phyloP scores from a whole-genome alignment of 2,113 vertebrate genomes.

The Boulengeromyrus knoepffleri region DNA sequence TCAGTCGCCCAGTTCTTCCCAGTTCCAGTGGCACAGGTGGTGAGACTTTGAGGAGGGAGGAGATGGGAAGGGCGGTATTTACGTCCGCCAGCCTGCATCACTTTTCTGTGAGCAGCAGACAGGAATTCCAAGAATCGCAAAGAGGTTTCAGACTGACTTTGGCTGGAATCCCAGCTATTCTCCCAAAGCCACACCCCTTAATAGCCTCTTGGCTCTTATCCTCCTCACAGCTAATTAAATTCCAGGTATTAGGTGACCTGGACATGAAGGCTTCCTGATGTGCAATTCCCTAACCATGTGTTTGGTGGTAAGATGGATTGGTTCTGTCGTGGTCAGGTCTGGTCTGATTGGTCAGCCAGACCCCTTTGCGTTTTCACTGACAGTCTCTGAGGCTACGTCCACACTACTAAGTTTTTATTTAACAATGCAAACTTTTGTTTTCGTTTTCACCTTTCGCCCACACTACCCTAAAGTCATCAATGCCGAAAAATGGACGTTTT shows the following conservation, averaged over 20 bases:
- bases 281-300: background rate
- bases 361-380: background rate
- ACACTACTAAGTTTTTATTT: background rate
- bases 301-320: background rate
- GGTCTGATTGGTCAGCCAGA: background rate
- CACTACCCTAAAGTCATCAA: background rate
- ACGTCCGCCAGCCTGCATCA: background rate
- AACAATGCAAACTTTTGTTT: background rate
- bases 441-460: background rate
- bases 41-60: constrained; percentile 22
- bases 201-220: background rate
- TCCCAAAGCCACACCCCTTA: constrained; percentile 7
- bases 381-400: background rate
- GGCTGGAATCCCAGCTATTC: constrained; percentile 37
- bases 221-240: background rate
- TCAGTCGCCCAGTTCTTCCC: background rate
- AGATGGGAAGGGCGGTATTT: constrained; percentile 21
- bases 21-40: background rate
- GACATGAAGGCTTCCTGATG: background rate
- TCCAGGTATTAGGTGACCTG: background rate
- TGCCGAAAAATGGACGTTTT: background rate
- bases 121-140: constrained; percentile 49
- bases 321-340: background rate
- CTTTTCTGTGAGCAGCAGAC: constrained; percentile 19
- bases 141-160: constrained; percentile 21